These are phyloP conservation scores for Agrochola lota DNA, from an alignment of 2,888 invertebrate species.

Conservation along the genomic window DNA sequence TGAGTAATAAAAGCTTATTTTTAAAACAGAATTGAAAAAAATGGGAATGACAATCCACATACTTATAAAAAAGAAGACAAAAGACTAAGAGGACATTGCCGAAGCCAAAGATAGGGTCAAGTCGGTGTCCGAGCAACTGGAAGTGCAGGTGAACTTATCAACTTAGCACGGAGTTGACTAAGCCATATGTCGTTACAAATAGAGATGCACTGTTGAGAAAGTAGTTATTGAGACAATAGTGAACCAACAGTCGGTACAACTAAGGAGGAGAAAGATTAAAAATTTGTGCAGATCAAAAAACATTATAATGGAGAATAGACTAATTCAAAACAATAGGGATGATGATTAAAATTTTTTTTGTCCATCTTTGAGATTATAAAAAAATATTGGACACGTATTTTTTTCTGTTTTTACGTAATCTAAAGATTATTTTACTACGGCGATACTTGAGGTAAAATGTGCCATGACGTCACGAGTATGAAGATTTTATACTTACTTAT, in stretches of 20 bases:
- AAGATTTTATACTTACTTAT: too few species aligned
- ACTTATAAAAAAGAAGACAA: neutral
- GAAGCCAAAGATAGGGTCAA: neutral
- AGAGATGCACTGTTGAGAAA: neutral
- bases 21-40: neutral
- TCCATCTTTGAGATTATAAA: too few species aligned
- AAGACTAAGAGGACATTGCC: too few species aligned
- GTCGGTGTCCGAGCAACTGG: neutral
- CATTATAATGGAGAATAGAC: neutral
- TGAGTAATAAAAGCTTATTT: slow-evolving; percentile 71
- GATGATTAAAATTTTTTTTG: too few species aligned
- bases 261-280: neutral
- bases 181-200: neutral
- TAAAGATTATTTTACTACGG: too few species aligned
- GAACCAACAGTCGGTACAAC: neutral
- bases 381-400: too few species aligned
- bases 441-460: too few species aligned
- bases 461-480: too few species aligned
- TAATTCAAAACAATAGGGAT: neutral
- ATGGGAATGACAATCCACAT: neutral
- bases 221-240: neutral
- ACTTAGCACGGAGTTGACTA: neutral
- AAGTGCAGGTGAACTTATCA: neutral
- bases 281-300: neutral
- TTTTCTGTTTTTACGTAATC: too few species aligned